Evolutionary conservation across 2,888 invertebrate genomes (phyloP), one percentile per base, ranked within the genome.

Genomic region (Lasioglossum leucozonium): DNA sequence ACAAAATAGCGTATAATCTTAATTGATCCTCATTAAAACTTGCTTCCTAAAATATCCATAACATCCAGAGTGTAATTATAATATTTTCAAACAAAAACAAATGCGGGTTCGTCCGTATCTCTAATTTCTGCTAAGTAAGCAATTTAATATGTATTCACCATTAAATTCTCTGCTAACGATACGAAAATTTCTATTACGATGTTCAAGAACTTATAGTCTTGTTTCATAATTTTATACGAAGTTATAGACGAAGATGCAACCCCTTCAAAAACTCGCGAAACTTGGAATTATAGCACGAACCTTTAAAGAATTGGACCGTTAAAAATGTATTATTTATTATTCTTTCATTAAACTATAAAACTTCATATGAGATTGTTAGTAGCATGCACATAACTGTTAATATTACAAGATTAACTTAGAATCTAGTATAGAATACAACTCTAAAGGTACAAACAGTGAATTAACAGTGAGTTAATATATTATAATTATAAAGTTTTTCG

Each of bases 141-240:
- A 30, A 62, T 62, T 62, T 62, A 62, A 62, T 62, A 62, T 30
- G 26, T 62, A 62, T 26, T 30, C 62, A 2, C 62, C 62, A 30
- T 30, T 30, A 30, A 62, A 62, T 62, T 62, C 30, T 30, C 30
- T 62, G 62, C 30, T 30, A 62, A 62, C 26, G 62, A 62, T 62
- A 62, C 44, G 76, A 76, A 83, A 58, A 42, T 84, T 47, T 62
- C 62, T 62, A 62, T 30, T 62, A 16, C 30, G 26, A 30, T 16
- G 16, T 16, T 16, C 26, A 16, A 13, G 6, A 62, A 62, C 62
- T 62, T 62, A 4, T 5, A 62, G n/a, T 16, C 16, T 30, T 13
- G 30, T 62, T 16, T 30, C 62, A 6, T 26, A 62, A 62, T 62
- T 62, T 62, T 16, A 16, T 16, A 6, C 26, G n/a, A n/a, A 16